phyloP scores from a whole-genome alignment of 2,888 invertebrate genomes.

The Gibbula magus region DNA sequence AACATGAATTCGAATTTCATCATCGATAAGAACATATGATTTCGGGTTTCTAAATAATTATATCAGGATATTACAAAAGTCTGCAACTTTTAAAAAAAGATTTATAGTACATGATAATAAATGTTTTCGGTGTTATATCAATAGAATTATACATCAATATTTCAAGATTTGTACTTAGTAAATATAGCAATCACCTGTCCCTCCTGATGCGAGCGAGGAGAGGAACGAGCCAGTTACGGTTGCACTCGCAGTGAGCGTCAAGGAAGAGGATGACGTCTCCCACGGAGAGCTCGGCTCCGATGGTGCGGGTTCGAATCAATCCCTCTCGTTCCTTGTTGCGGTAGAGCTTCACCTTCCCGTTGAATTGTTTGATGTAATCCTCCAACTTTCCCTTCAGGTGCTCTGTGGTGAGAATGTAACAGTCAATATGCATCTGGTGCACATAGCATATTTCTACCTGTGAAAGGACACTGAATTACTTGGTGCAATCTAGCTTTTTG shows the following conservation, averaged over 20 bases:
- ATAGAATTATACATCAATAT: too few relatives aligned
- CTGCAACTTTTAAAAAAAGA: too few relatives aligned
- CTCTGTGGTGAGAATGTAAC: conserved; percentile 68
- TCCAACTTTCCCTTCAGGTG: conserved; percentile 90
- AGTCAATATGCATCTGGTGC: background rate
- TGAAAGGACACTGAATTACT: too few relatives aligned
- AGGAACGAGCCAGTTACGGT: conserved; percentile 97
- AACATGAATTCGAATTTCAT: background rate
- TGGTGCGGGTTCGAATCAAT: conserved; percentile 91
- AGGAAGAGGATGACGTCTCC: conserved; percentile 98
- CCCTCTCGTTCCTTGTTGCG: conserved; percentile 93
- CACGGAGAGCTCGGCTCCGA: conserved; percentile 91
- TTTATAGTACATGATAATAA: too few relatives aligned
- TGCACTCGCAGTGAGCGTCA: conserved; percentile 96
- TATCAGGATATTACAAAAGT: too few relatives aligned
- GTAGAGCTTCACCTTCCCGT: conserved; percentile 88
- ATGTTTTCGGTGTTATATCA: too few relatives aligned
- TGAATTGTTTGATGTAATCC: conserved; percentile 86
- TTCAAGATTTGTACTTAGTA: too few relatives aligned
- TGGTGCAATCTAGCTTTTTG: too few relatives aligned
- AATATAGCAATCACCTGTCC: conserved; percentile 78
- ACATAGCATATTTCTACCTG: background rate
- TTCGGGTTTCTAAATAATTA: too few relatives aligned
- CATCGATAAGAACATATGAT: too few relatives aligned
- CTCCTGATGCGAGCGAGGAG: conserved; percentile 93